Evolutionary conservation across 2,113 vertebrate species (phyloP).

Genomic region (mouse (Mus musculus)): GRCm39 chr14:79734501-79735000

Average conservation of each 20-base stretch:
- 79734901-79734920: not conserved
- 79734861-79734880: not conserved
- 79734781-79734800: not conserved
- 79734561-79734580: slow-evolving; percentile 23
- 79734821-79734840: not conserved
- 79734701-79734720: no score
- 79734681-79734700: no score
- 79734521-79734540: no score
- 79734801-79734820: not conserved
- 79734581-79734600: not conserved
- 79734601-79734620: no score
- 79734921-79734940: not conserved
- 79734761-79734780: slow-evolving; percentile 10
- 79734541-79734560: not conserved
- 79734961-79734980: not conserved
- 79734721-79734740: not conserved
- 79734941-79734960: not conserved
- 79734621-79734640: no score
- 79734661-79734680: no score
- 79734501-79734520: not conserved
- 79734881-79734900: not conserved
- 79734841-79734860: not conserved
- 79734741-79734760: not conserved
- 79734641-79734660: no score
- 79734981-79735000: not conserved